A percentile compares a stretch with the other conserved stretches of the same genome.
Evolutionary conservation across 1,140 invertebrate species (phyloP).

Genomic region (Drosophila leontia): DNA sequence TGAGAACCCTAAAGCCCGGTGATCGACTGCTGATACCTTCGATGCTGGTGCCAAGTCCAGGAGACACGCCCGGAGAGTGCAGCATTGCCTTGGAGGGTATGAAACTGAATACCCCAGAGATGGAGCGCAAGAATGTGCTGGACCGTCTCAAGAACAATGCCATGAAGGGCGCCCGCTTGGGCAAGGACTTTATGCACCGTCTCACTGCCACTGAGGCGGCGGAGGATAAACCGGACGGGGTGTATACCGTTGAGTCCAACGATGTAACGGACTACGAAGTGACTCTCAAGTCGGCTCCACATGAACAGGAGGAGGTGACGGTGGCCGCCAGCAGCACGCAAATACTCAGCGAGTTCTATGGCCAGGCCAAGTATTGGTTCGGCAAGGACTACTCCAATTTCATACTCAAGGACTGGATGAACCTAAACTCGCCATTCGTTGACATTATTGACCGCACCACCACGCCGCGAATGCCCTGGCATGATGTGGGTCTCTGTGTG

Average conservation of each 20-base stretch:
- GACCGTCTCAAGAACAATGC: conserved; percentile 89
- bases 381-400: conserved; percentile 99
- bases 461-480: conserved; percentile 99
- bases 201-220: conserved; percentile 87
- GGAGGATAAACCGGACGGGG: conserved; percentile 31
- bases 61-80: conserved; percentile 51
- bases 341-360: conserved; percentile 85
- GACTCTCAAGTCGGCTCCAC: conserved; percentile 58
- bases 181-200: conserved; percentile 88
- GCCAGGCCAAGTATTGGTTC: conserved; percentile 96
- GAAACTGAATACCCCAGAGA: conserved; percentile 89
- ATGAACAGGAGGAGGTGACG: background rate
- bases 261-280: conserved; percentile 22
- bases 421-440: conserved; percentile 94
- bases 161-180: conserved; percentile 84
- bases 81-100: conserved; percentile 85
- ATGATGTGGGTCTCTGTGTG: conserved; percentile 96
- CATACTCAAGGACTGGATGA: conserved; percentile 98
- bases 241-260: conserved; percentile 77
- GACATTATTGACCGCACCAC: conserved; percentile 94
- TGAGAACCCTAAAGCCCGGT: conserved; percentile 59
- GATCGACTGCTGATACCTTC: conserved; percentile 77
- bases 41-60: conserved; percentile 81
- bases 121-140: conserved; percentile 89
- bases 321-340: conserved; percentile 44